Percentiles rank a stretch among this genome's conserved stretches.
These are phyloP conservation scores for Xestia xanthographa DNA, from an alignment of 2,888 invertebrate genomes.

Conservation along the genomic window DNA sequence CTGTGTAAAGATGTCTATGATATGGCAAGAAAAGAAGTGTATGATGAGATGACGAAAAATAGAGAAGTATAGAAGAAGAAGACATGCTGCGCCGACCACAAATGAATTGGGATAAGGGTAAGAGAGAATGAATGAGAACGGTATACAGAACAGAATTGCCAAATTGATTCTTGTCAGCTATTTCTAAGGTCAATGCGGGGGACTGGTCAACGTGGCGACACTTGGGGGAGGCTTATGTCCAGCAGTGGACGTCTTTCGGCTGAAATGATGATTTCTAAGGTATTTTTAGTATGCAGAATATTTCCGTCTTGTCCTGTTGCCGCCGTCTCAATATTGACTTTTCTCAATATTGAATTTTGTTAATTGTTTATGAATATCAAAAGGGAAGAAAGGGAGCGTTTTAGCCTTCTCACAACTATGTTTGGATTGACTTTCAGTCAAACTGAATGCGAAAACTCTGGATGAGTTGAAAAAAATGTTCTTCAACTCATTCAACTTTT, in stretches of 20 bases:
- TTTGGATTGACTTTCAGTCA: background rate
- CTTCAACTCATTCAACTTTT: no score
- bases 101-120: no score
- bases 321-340: background rate
- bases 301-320: background rate
- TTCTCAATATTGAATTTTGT: background rate
- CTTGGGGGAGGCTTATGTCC: no score
- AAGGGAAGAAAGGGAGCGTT: background rate
- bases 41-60: no score
- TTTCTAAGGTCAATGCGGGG: background rate
- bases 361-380: background rate
- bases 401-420: background rate
- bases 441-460: background rate
- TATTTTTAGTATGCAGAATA: background rate
- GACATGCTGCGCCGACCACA: no score
- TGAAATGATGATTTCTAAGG: background rate
- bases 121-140: no score
- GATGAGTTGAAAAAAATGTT: background rate
- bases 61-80: no score
- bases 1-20: no score
- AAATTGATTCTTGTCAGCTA: slow-evolving; percentile 2
- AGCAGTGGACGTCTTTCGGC: no score
- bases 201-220: no score
- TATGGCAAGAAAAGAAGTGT: no score
- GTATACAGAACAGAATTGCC: slow-evolving; percentile 27